Evolutionary conservation across 2,113 vertebrate species (phyloP), one percentile per base, ranked within the genome.

Genomic region (Istiophorus platypterus): DNA sequence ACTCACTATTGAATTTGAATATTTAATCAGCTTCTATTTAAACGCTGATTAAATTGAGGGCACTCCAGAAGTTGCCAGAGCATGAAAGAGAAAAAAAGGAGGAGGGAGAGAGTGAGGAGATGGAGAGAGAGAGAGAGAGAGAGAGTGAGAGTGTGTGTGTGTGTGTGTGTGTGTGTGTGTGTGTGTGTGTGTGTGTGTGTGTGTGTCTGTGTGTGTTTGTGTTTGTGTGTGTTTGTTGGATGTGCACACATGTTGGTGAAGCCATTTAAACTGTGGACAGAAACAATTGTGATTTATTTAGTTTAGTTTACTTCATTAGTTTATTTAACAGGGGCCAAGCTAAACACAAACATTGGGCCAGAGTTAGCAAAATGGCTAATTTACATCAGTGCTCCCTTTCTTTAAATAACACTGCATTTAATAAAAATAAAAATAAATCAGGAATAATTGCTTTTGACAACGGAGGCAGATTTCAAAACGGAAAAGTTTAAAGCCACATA

Each of bases 21-120:
- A 90, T 92, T 82, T 90, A 84, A 90, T 69, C 41, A 86, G 89
- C 73, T 85, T 91, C 85, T 76, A 91, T 92, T 92, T 92, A 94
- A 92, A 82, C 49, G 22, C 78, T 91, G 86, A 93, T 95, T 94
- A 85, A 93, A 92, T 91, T 91, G 78, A 90, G 78, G 56, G 80
- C 68, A 72, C 89, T 89, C 74, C 81, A 87, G 76, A 90, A 91
- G 86, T 91, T 90, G 72, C 80, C 71, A 45, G 83, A 85, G 87
- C 91, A 88, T 92, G 88, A 87, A 86, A 82, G 67, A 63, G 73
- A 62, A 66, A 86, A 62, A 66, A 86, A 82, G 71, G 76, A 69
- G 80, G 64, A 68, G 56, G 62, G 61, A 76, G 71, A 56, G 37
- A 63, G 62, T 0, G 34, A 37, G 47, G 59, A 61, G 45, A 59